phyloP scores from a whole-genome alignment of 1,140 invertebrate genomes.

The Drosophila mayri region DNA sequence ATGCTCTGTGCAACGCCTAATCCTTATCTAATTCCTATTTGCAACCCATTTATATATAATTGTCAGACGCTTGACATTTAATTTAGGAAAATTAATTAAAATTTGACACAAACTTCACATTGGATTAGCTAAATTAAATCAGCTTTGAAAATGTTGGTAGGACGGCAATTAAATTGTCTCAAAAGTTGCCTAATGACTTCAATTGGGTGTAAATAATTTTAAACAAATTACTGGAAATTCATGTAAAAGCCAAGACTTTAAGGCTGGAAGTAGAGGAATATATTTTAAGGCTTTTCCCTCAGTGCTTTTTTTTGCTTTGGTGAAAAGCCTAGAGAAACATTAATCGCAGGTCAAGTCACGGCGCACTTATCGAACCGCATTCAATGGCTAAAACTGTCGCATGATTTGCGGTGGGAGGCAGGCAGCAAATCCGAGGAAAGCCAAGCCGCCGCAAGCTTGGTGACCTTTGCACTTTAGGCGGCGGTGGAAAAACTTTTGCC shows the following conservation, averaged over 20 bases:
- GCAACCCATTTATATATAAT: background rate
- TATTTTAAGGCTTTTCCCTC: background rate
- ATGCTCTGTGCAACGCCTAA: background rate
- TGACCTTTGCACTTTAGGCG: constrained; percentile 51
- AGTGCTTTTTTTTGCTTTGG: background rate
- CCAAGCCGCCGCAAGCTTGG: constrained; percentile 22
- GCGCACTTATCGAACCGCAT: constrained; percentile 37
- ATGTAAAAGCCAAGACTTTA: background rate
- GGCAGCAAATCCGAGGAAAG: constrained; percentile 21
- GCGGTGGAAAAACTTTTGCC: constrained; percentile 26
- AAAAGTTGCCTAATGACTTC: constrained; percentile 3
- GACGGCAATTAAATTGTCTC: background rate
- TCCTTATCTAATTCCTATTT: background rate
- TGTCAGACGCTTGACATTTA: background rate
- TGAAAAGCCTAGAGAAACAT: constrained; percentile 16
- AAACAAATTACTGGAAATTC: background rate
- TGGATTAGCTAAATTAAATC: background rate
- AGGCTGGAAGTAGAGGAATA: background rate
- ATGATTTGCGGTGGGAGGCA: constrained; percentile 23
- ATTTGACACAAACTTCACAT: constrained; percentile 3
- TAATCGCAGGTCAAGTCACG: constrained; percentile 47
- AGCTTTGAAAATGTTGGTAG: background rate
- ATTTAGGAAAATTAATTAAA: background rate
- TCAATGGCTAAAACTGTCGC: constrained; percentile 35
- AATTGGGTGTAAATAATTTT: background rate